A percentile compares a stretch with the other conserved stretches of the same genome.
These are phyloP conservation scores for Tinea semifulvella DNA, from an alignment of 2,888 invertebrate genomes.

Conservation along the genomic window DNA sequence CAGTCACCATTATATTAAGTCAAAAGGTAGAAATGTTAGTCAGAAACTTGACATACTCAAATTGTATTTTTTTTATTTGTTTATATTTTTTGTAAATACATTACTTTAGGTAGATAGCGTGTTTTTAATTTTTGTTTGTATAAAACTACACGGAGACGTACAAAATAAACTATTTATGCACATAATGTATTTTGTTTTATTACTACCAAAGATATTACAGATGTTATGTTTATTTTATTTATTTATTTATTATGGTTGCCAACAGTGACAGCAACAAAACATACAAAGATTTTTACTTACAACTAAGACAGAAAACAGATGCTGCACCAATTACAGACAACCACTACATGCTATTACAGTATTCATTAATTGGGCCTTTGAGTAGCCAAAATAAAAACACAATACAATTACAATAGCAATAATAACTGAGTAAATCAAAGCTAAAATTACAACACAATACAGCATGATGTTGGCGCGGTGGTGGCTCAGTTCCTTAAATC, in stretches of 20 bases:
- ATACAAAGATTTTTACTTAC: neutral
- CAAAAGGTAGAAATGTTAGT: slow-evolving; percentile 36
- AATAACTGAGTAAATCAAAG: too few species aligned
- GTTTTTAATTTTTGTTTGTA: slow-evolving; percentile 28
- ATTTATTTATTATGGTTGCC: neutral
- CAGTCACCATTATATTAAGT: too few species aligned
- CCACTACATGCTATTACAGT: too few species aligned
- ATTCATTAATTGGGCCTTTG: too few species aligned
- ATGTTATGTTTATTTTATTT: neutral
- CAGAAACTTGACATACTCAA: slow-evolving; percentile 47
- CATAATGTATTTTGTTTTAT: slow-evolving; percentile 37
- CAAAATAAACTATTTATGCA: slow-evolving; percentile 62
- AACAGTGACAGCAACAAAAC: neutral
- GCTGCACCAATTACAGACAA: too few species aligned
- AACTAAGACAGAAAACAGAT: neutral
- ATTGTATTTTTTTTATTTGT: slow-evolving; percentile 22
- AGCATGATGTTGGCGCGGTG: too few species aligned
- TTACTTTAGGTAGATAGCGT: slow-evolving; percentile 24
- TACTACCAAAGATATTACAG: neutral
- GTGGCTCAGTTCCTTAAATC: too few species aligned
- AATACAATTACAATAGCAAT: too few species aligned
- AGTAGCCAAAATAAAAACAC: too few species aligned
- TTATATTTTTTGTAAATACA: slow-evolving; percentile 25
- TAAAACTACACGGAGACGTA: slow-evolving; percentile 48
- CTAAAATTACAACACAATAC: too few species aligned